A percentile compares a stretch with the other conserved stretches of the same genome.
Evolutionary conservation across 2,888 invertebrate genomes (phyloP).

Genomic region (Drosophila differens): DNA sequence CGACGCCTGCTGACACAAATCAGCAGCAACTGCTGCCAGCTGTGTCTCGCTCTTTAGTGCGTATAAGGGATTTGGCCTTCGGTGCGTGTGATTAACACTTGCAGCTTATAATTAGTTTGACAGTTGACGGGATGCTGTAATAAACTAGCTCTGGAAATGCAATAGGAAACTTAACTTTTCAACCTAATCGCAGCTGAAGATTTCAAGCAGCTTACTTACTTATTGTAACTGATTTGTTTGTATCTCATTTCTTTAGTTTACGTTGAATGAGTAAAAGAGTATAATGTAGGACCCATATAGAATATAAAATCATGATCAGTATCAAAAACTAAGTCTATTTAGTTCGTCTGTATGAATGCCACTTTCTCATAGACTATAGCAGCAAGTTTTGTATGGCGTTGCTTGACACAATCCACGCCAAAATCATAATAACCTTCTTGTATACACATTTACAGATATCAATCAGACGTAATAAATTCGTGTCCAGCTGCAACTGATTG

Average conservation of each 20-base stretch:
- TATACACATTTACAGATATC: background rate
- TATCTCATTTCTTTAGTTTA: background rate
- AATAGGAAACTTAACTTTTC: background rate
- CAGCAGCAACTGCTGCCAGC: slow-evolving; percentile 27
- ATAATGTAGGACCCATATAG: background rate
- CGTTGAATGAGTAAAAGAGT: background rate
- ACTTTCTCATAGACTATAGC: background rate
- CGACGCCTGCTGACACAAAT: slow-evolving; percentile 62
- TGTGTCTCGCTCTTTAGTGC: slow-evolving; percentile 4
- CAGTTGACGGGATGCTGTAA: slow-evolving; percentile 14
- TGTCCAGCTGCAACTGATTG: slow-evolving; percentile 34
- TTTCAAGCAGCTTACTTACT: too few relatives aligned
- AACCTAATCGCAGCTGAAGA: background rate
- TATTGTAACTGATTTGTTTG: background rate
- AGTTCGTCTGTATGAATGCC: background rate
- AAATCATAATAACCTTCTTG: background rate
- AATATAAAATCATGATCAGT: background rate
- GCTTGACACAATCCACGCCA: background rate
- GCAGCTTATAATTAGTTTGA: slow-evolving; percentile 53
- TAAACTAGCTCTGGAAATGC: background rate
- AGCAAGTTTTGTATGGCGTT: background rate
- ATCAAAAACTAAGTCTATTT: background rate
- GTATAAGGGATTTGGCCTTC: slow-evolving; percentile 10
- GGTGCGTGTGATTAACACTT: slow-evolving; percentile 33
- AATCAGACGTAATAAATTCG: slow-evolving; percentile 19